Percentiles rank a stretch among this genome's conserved stretches.
Evolutionary conservation across 2,797 vertebrate species (phyloP).

Genomic region (Poliocrania exsul): DNA sequence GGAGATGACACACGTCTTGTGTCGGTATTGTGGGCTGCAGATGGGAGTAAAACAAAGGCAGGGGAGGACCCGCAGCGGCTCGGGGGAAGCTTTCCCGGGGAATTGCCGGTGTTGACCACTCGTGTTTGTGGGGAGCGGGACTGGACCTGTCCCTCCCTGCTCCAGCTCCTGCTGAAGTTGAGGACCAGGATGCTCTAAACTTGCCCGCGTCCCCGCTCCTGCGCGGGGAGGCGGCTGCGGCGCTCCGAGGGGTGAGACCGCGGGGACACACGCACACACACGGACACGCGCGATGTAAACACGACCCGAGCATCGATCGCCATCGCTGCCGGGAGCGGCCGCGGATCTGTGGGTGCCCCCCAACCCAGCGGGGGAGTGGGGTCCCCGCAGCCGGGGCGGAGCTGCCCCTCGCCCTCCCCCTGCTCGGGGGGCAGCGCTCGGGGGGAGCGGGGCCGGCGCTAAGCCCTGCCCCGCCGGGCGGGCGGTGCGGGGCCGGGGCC

Average conservation of each 20-base stretch:
- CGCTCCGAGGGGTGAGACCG: neutral
- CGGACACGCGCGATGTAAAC: neutral
- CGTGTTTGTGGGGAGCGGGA: accelerated
- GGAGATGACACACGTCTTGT: neutral
- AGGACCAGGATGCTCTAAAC: neutral
- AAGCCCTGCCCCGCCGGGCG: neutral
- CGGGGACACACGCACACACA: neutral
- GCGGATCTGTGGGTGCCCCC: neutral
- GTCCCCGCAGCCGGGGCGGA: neutral
- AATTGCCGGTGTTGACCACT: accelerated
- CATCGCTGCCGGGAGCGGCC: neutral
- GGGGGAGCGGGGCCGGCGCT: neutral
- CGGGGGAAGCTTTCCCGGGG: neutral
- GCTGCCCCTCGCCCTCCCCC: neutral
- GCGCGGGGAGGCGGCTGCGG: neutral
- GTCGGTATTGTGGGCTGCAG: neutral
- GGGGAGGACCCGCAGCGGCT: neutral
- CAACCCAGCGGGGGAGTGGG: too few species aligned
- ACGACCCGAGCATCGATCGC: neutral
- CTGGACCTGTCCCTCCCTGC: neutral
- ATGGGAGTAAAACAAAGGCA: neutral
- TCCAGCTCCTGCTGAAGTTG: neutral
- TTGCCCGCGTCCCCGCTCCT: neutral
- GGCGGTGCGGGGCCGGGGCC: neutral
- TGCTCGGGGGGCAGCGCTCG: neutral